These are phyloP conservation scores for Eupeodes corollae DNA, from an alignment of 1,140 invertebrate genomes.

Conservation along the genomic window DNA sequence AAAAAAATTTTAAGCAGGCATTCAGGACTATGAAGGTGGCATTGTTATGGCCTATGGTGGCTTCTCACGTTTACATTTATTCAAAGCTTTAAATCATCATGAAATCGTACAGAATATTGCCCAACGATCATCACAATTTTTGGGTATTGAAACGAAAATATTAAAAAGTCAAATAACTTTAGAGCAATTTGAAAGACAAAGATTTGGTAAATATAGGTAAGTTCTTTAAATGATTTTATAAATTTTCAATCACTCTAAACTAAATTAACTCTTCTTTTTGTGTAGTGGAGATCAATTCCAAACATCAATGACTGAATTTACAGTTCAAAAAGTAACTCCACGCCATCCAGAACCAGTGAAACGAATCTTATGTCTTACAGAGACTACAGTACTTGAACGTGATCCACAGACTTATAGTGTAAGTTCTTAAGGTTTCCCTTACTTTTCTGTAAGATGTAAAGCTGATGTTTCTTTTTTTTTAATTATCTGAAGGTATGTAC, in stretches of 20 bases:
- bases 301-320: slow-evolving; percentile 86
- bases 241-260: no score
- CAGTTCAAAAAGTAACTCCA: slow-evolving; percentile 73
- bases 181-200: slow-evolving; percentile 72
- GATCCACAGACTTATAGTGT: slow-evolving; percentile 93
- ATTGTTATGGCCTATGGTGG: slow-evolving; percentile 81
- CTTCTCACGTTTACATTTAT: slow-evolving; percentile 81
- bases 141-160: slow-evolving; percentile 75
- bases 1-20: slow-evolving; percentile 36
- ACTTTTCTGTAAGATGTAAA: background rate
- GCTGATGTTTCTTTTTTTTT: background rate
- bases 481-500: slow-evolving; percentile 48
- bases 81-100: slow-evolving; percentile 70
- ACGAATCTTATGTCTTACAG: slow-evolving; percentile 87
- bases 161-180: slow-evolving; percentile 69
- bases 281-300: slow-evolving; percentile 70
- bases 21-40: slow-evolving; percentile 63
- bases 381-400: slow-evolving; percentile 89
- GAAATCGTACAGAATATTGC: slow-evolving; percentile 76
- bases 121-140: slow-evolving; percentile 63
- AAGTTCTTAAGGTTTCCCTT: slow-evolving; percentile 29
- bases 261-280: background rate
- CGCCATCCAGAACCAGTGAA: slow-evolving; percentile 69
- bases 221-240: background rate
- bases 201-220: slow-evolving; percentile 86